Evolutionary conservation across 2,797 vertebrate genomes (phyloP).

Genomic region (Typhlichthys eigenmanni): DNA sequence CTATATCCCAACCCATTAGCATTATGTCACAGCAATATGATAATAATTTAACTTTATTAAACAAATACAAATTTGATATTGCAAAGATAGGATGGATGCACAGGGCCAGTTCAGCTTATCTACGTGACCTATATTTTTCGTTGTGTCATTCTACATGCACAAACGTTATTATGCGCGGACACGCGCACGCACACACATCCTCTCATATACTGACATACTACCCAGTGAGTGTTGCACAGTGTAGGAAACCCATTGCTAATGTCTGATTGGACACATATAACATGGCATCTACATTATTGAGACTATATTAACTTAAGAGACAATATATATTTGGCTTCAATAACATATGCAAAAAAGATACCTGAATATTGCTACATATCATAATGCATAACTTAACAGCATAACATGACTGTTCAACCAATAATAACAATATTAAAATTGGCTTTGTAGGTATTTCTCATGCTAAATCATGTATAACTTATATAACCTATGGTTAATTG

Average conservation of each 20-base stretch:
- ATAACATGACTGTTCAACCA: slow-evolving; percentile 44
- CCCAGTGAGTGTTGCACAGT: slow-evolving; percentile 64
- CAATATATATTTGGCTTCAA: slow-evolving; percentile 73
- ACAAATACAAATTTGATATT: too few species aligned
- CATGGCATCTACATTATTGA: slow-evolving; percentile 30
- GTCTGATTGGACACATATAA: not conserved
- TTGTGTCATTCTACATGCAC: too few species aligned
- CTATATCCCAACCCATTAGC: too few species aligned
- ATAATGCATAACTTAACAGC: slow-evolving; percentile 58
- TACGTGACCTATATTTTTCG: too few species aligned
- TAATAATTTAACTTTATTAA: too few species aligned
- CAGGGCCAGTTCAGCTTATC: too few species aligned
- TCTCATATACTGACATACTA: slow-evolving; percentile 8
- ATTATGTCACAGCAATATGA: too few species aligned
- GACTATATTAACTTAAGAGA: slow-evolving; percentile 56
- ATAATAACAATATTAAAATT: slow-evolving; percentile 17
- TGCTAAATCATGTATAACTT: not conserved
- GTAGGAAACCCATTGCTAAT: slow-evolving; percentile 56
- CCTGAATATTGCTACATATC: slow-evolving; percentile 72
- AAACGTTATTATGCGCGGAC: too few species aligned
- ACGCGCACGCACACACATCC: slow-evolving; percentile 5
- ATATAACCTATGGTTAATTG: too few species aligned
- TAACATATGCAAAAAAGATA: slow-evolving; percentile 69
- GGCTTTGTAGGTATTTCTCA: slow-evolving; percentile 13
- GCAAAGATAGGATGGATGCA: too few species aligned